A percentile compares a stretch with the other conserved stretches of the same genome.
These are phyloP conservation scores for Belgica antarctica DNA, from an alignment of 2,888 invertebrate species.

Conservation along the genomic window DNA sequence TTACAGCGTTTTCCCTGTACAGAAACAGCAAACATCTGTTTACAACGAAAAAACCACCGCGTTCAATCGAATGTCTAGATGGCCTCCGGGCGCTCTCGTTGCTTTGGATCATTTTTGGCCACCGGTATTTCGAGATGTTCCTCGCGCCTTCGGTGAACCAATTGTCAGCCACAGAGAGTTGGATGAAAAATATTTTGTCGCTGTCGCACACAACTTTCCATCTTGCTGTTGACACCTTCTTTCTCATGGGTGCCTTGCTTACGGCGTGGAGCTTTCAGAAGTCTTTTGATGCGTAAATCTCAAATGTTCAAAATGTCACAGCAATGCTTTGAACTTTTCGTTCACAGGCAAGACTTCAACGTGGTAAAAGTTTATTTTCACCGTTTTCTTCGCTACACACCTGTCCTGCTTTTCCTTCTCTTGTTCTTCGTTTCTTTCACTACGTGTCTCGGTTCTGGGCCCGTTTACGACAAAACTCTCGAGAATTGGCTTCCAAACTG, in stretches of 20 bases:
- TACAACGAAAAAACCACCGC: slow-evolving; percentile 50
- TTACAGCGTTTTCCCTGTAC: slow-evolving; percentile 53
- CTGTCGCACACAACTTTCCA: background rate
- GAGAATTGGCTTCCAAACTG: slow-evolving; percentile 20
- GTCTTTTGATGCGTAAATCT: slow-evolving; percentile 7
- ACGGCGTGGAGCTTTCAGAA: slow-evolving; percentile 26
- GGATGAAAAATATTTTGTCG: background rate
- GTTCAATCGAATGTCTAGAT: slow-evolving; percentile 55
- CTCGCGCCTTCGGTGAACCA: background rate
- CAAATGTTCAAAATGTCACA: background rate
- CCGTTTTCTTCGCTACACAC: slow-evolving; percentile 39
- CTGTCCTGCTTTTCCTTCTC: background rate
- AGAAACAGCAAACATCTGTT: slow-evolving; percentile 55
- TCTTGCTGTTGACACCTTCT: slow-evolving; percentile 29
- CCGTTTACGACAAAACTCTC: background rate
- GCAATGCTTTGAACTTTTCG: too few relatives aligned
- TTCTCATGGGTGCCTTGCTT: slow-evolving; percentile 6
- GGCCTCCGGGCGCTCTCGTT: slow-evolving; percentile 56
- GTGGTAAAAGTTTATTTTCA: background rate
- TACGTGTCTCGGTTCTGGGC: background rate
- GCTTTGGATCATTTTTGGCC: slow-evolving; percentile 57
- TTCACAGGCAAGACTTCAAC: slow-evolving; percentile 2
- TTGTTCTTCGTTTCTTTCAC: background rate
- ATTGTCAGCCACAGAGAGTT: background rate
- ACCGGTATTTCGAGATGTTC: slow-evolving; percentile 46